phyloP scores from a whole-genome alignment of 2,797 vertebrate genomes.

The Amblyraja radiata region DNA sequence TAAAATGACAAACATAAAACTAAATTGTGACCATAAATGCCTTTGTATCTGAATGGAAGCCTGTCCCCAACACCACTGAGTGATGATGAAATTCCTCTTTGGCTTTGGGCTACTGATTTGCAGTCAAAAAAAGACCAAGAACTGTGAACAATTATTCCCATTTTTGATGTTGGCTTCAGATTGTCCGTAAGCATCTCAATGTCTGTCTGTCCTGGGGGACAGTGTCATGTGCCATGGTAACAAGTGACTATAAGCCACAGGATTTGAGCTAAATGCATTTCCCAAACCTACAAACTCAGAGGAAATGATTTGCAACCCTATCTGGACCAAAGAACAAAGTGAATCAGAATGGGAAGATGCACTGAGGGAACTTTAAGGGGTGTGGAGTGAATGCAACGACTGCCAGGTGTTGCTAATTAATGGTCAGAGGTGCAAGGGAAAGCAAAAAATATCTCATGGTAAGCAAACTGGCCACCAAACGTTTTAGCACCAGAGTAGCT shows the following conservation, averaged over 20 bases:
- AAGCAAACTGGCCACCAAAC: background rate
- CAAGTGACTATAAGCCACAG: background rate
- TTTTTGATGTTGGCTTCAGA: background rate
- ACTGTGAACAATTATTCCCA: background rate
- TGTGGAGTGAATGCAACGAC: background rate
- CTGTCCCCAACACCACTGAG: background rate
- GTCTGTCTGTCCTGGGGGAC: background rate
- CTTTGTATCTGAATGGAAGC: background rate
- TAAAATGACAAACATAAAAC: background rate
- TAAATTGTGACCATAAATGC: background rate
- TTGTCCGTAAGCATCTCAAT: background rate
- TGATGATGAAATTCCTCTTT: background rate
- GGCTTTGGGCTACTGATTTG: background rate
- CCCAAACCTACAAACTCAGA: background rate
- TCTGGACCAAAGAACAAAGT: background rate
- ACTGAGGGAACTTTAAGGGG: background rate
- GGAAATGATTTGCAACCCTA: background rate
- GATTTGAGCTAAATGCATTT: background rate
- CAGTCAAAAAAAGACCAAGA: background rate
- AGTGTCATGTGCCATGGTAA: background rate
- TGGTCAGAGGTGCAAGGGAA: background rate
- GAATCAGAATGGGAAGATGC: background rate
- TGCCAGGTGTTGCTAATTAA: background rate
- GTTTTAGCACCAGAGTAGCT: background rate
- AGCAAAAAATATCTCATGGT: background rate